These are phyloP conservation scores for Melieria crassipennis DNA, from an alignment of 2,888 invertebrate species.

Conservation along the genomic window DNA sequence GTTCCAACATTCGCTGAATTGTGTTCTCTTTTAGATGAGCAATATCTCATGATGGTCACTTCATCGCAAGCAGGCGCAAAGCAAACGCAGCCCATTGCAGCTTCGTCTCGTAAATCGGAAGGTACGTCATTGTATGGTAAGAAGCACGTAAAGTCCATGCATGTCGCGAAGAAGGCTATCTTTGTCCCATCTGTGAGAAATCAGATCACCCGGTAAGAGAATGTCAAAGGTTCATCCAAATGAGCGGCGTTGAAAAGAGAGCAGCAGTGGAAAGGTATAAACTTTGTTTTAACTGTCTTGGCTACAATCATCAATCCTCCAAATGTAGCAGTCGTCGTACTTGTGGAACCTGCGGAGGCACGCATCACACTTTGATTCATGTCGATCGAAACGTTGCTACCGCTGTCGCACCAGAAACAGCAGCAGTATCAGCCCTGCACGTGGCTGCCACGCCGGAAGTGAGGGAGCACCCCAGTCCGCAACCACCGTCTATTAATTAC, in stretches of 20 bases:
- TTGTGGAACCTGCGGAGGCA: neutral
- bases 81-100: neutral
- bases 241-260: neutral
- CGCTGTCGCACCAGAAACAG: too few relatives aligned
- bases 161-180: neutral
- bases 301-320: constrained; percentile 8
- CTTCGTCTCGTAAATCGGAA: neutral
- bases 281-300: constrained; percentile 13
- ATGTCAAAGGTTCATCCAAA: neutral
- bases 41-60: constrained; percentile 11
- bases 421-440: too few relatives aligned
- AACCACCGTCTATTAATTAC: too few relatives aligned
- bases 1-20: constrained; percentile 8
- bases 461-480: too few relatives aligned
- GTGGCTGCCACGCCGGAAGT: too few relatives aligned
- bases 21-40: constrained; percentile 3
- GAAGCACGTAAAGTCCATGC: neutral
- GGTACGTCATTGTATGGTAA: neutral
- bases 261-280: constrained; percentile 3
- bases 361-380: constrained; percentile 6
- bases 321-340: constrained; percentile 10
- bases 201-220: too few relatives aligned
- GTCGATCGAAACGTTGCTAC: too few relatives aligned
- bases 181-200: neutral
- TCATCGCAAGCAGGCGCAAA: neutral